Evolutionary conservation across 2,113 vertebrate genomes (phyloP).

Genomic region (Lonchura striata): DNA sequence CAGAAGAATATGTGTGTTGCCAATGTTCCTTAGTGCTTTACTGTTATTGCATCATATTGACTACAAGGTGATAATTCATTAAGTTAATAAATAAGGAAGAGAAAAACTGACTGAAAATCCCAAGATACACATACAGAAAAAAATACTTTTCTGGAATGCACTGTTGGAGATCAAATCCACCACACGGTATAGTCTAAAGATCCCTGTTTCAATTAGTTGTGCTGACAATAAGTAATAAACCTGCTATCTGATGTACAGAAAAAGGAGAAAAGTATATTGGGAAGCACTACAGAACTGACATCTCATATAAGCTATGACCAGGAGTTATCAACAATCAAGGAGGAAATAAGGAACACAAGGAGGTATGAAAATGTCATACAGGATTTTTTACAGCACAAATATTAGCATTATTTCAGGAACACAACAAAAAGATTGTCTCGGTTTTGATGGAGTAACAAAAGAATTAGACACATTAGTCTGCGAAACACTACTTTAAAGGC

Average conservation of each 20-base stretch:
- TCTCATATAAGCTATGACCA: background rate
- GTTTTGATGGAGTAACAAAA: background rate
- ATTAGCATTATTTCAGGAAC: background rate
- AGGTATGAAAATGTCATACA: background rate
- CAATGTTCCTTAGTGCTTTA: background rate
- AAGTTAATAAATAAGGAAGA: background rate
- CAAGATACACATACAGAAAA: background rate
- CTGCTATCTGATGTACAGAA: background rate
- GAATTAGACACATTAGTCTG: background rate
- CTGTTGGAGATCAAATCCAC: background rate
- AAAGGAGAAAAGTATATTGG: background rate
- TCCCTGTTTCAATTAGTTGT: background rate
- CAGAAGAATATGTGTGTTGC: background rate
- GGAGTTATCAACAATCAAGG: background rate
- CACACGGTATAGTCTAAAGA: background rate
- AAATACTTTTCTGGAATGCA: background rate
- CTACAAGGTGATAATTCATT: background rate
- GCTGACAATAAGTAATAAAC: background rate
- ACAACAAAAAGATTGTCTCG: background rate
- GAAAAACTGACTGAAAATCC: background rate
- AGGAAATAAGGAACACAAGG: background rate
- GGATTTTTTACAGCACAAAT: background rate
- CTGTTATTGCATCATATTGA: background rate
- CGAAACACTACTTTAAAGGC: background rate
- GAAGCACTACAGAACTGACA: background rate